Conservation (phyloP, 2,113 vertebrate species). For the Orthochromis indermauri region DNA sequence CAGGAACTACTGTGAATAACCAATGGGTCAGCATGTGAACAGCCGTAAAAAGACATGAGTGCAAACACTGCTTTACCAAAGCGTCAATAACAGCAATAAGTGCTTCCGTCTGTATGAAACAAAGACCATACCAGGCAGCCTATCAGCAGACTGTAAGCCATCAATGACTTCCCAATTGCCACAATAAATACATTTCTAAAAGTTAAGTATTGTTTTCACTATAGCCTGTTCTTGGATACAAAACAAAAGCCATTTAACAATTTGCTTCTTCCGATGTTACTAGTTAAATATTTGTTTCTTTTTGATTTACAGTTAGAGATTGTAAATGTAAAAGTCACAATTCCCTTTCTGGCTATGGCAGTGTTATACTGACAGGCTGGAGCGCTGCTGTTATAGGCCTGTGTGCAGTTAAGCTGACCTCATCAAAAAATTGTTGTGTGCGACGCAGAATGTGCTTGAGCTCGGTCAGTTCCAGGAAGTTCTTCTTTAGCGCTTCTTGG, state of each 20-base stretch:
- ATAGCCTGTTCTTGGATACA: neutral
- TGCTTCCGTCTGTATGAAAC: neutral
- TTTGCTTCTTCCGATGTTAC: neutral
- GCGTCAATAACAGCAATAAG: neutral
- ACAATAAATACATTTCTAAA: neutral
- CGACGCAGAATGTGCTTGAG: conserved; percentile 96
- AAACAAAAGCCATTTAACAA: neutral
- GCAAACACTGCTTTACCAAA: neutral
- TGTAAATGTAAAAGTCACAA: neutral
- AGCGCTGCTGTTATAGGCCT: neutral
- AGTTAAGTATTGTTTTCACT: neutral
- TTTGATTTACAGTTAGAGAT: neutral
- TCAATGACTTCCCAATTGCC: neutral
- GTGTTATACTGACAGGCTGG: neutral
- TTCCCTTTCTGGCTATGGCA: neutral
- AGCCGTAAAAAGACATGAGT: neutral
- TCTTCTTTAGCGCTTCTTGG: conserved; percentile 96
- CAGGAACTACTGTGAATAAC: neutral
- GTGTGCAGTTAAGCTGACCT: conserved; percentile 74
- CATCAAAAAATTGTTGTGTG: conserved; percentile 98
- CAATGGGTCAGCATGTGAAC: neutral
- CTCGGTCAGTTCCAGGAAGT: conserved; percentile 95
- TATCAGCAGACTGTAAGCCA: neutral
- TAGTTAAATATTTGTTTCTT: neutral
- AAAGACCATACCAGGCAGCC: neutral